Percentiles rank a stretch among this genome's conserved stretches.
Evolutionary conservation across 2,888 invertebrate genomes (phyloP).

Genomic region (Chymomyza procnemis): DNA sequence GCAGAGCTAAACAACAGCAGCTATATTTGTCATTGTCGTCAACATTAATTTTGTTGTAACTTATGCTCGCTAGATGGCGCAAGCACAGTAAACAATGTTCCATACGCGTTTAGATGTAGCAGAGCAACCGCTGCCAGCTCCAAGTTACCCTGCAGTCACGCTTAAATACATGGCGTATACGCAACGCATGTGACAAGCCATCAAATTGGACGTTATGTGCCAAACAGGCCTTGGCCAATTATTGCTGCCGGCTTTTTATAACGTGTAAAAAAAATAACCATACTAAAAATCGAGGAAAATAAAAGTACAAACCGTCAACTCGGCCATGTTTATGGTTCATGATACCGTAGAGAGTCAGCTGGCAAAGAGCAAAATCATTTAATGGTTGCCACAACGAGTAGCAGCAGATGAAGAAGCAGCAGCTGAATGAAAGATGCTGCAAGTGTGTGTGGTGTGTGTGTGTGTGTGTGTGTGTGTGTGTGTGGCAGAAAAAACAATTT

Average conservation of each 20-base stretch:
- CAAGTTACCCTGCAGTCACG: neutral
- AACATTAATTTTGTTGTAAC: too few species aligned
- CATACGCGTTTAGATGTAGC: too few species aligned
- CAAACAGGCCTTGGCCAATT: constrained; percentile 41
- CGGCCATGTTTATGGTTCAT: constrained; percentile 16
- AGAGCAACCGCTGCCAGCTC: neutral
- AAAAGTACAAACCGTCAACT: neutral
- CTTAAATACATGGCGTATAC: neutral
- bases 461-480: too few species aligned
- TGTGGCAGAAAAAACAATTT: constrained; percentile 49
- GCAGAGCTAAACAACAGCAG: too few species aligned
- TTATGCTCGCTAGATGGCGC: too few species aligned
- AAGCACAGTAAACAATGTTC: too few species aligned
- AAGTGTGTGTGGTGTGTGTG: neutral
- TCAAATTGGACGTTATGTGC: neutral
- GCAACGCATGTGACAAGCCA: neutral
- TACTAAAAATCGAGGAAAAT: neutral
- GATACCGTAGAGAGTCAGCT: constrained; percentile 12
- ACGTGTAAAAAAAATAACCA: neutral
- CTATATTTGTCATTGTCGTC: too few species aligned
- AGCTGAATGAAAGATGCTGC: neutral
- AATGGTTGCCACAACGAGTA: neutral
- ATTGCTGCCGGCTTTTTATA: constrained; percentile 36
- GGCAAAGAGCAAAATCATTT: neutral
- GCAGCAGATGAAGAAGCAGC: neutral